Conservation (phyloP, 2,113 vertebrate species). For the Myiagra hebetior region DNA sequence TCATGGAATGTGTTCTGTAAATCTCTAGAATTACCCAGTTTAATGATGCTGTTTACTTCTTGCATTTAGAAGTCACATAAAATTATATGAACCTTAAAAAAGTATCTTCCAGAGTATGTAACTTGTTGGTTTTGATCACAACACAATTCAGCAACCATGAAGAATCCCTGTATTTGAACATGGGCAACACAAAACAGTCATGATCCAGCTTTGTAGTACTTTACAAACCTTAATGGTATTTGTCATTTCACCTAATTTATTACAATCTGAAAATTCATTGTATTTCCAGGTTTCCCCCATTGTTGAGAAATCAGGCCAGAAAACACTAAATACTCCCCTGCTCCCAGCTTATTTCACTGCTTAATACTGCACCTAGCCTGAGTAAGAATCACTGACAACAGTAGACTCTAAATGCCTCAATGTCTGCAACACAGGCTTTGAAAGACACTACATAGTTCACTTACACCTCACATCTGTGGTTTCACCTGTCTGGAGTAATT, state of each 20-base stretch:
- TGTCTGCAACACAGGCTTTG: not conserved
- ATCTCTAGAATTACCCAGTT: not conserved
- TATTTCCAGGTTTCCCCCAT: not conserved
- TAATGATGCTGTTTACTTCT: conserved; percentile 1
- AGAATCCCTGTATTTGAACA: not conserved
- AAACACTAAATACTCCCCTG: not conserved
- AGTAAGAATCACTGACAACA: not conserved
- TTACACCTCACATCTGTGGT: not conserved
- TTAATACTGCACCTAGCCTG: not conserved
- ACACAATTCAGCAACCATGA: not conserved
- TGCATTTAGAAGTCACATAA: not conserved
- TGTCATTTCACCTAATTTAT: not conserved
- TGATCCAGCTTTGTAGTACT: not conserved
- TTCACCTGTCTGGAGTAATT: not conserved
- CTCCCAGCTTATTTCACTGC: not conserved
- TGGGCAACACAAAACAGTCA: not conserved
- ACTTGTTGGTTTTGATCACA: not conserved
- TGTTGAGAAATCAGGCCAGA: not conserved
- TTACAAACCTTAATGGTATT: not conserved
- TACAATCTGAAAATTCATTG: not conserved
- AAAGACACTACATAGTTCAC: not conserved
- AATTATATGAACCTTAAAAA: not conserved
- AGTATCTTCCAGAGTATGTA: not conserved
- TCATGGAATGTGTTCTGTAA: not conserved
- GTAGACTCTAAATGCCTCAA: not conserved